Conservation (phyloP, 1,140 invertebrate genomes). For the Cydia fagiglandana region DNA sequence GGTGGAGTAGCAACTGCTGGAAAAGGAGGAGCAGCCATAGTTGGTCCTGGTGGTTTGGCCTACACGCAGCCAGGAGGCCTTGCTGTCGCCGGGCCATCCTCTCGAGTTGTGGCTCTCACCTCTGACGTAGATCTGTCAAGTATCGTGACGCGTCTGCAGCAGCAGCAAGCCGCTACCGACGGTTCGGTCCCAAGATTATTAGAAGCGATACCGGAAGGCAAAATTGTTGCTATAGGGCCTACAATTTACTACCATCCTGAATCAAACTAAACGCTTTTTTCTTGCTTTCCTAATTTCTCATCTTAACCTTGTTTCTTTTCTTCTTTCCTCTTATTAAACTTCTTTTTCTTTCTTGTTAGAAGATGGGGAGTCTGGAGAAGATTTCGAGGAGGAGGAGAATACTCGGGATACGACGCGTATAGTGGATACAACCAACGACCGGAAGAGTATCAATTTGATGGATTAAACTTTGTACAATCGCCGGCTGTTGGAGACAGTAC, state of each 20-base stretch:
- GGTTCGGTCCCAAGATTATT: slow-evolving; percentile 58
- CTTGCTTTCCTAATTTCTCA: slow-evolving; percentile 39
- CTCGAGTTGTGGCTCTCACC: slow-evolving; percentile 82
- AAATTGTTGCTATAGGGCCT: slow-evolving; percentile 84
- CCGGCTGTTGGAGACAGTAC: slow-evolving; percentile 51
- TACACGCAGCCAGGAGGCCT: slow-evolving; percentile 84
- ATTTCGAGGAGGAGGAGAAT: slow-evolving; percentile 34
- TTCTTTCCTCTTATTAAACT: slow-evolving; percentile 48
- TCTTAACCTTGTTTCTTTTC: slow-evolving; percentile 38
- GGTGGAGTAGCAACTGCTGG: slow-evolving; percentile 87
- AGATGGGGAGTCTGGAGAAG: slow-evolving; percentile 37
- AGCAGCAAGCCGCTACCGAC: slow-evolving; percentile 56
- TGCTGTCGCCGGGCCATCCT: slow-evolving; percentile 84
- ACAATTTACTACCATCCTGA: slow-evolving; percentile 83
- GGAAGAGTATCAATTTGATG: slow-evolving; percentile 59
- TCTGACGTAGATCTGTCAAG: slow-evolving; percentile 78
- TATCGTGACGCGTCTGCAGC: slow-evolving; percentile 52
- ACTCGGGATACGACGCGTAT: slow-evolving; percentile 33
- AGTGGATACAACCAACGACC: slow-evolving; percentile 34
- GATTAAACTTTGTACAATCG: slow-evolving; percentile 58
- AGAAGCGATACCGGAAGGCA: slow-evolving; percentile 78
- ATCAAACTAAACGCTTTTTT: slow-evolving; percentile 47
- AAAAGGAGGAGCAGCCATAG: slow-evolving; percentile 85
- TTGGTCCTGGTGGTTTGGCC: slow-evolving; percentile 85
- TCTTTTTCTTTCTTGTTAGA: slow-evolving; percentile 63